Evolutionary conservation across 1,140 invertebrate genomes (phyloP), one percentile per base, ranked within the genome.

Genomic region (Diorhabda carinulata): DNA sequence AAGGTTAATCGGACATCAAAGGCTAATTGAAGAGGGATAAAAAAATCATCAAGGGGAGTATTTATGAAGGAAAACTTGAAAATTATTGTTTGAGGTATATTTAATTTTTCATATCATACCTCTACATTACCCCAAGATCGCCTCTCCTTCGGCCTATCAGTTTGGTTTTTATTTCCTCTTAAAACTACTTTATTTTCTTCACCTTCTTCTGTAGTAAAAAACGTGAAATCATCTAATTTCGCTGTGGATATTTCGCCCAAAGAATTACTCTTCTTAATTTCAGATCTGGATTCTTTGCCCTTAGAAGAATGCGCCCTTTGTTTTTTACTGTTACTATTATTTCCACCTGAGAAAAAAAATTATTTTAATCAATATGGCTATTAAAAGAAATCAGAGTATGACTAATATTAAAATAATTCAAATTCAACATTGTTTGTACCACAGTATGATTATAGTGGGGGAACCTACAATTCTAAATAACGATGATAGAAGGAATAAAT

Each of bases 221-320:
- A 79, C 8, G 67, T 66, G 64, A 80, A 80, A 77, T 91, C 89
- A 74, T 89, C 88, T 40, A 90, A 80, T 80, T 87, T 90, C 8
- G 87, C 87, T 64, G 87, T 87, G 2, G 88, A 89, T 69, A 91
- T 86, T 80, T 91, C 90, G 79, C 91, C 90, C 47, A 91, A 78
- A 7, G 88, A 90, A 73, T 87, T 87, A 57, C 88, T 87, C 70
- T 88, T 88, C 77, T 89, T 86, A 56, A 87, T 75, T 57, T 84
- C 79, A 10, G 81, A 77, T 5, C 43, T 73, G 66, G n/a, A 45
- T 25, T 72, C 66, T 40, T 72, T 72, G 57, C 60, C 66, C 58
- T 77, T 73, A 52, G 67, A 68, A 2, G 71, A 70, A 45, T 72
- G 71, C 0, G 70, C 68, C 10, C 67, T 67, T 43, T 68, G 67